Base-by-base conservation (phyloP, 2,797 vertebrate species). In the Parotocinclus haroldoi region DNA sequence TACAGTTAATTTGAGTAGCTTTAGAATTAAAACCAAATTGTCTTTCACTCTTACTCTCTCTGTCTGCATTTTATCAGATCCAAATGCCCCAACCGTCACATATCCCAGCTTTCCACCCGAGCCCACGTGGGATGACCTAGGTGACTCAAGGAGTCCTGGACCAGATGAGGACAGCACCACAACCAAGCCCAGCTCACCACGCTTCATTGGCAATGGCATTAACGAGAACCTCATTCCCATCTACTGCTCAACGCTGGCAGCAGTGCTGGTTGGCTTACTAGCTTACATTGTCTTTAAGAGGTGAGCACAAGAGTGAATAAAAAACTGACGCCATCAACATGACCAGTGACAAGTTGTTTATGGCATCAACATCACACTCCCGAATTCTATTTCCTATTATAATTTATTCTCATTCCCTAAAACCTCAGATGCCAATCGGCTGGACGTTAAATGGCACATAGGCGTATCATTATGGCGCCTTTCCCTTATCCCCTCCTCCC, bases 141-240 rank as follows among this genome's bases (percentile, higher is more conserved):
- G 7, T 6, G 7, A 50, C 8, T 16, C 14, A 14, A 4, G 83
- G 56, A 73, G 81, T 80, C 75, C 58, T 11, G 7, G 82, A 74
- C 54, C 88, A 0, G 73, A 85, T 0, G 87, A 78, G 9, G 85
- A 87, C 1, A 90, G 78, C n/a, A 92, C 93, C 70, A 95, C 92
- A 0, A 75, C 91, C 63, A 89, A 91, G 81, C 86, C 92, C 50
- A 92, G 91, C 82, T 92, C 93, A 0, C 92, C 92, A 18, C 92
- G 85, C 0, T 91, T 95, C 18, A 86, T 92, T 13, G 91, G 89
- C 58, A 85, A 84, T 0, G 91, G 93, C 48, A 84, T 91, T 1
- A 81, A 92, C 0, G 93, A 96, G 86, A 97, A 94, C 87, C 94
- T 99, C 83, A 98, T 98, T 81, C 96, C 96, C 0, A 94, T 99